These are phyloP conservation scores for Drosophila kambysellisi DNA, from an alignment of 2,888 invertebrate genomes.

Conservation along the genomic window DNA sequence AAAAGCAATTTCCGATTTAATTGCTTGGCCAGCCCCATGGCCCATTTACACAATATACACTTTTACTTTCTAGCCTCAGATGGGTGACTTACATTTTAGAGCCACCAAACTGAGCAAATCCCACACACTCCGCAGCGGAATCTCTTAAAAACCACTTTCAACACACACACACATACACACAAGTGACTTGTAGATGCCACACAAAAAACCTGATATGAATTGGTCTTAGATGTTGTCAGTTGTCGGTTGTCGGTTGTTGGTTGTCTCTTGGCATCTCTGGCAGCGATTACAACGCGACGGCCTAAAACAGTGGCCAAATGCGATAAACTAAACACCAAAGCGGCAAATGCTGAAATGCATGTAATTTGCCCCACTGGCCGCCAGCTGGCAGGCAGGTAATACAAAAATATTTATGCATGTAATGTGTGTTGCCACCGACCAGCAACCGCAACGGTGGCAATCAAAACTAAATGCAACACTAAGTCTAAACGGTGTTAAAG, in stretches of 20 bases:
- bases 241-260: conserved; percentile 39
- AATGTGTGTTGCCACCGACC: conserved; percentile 32
- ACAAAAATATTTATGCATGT: conserved; percentile 50
- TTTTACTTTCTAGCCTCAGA: conserved; percentile 57
- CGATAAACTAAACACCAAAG: conserved; percentile 70
- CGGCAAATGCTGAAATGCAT: conserved; percentile 51
- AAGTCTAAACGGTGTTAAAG: conserved; percentile 29
- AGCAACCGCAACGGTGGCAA: conserved; percentile 58
- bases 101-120: conserved; percentile 44
- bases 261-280: conserved; percentile 51
- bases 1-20: conserved; percentile 63
- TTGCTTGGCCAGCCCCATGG: conserved; percentile 55
- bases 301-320: conserved; percentile 64
- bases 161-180: conserved; percentile 1
- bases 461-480: conserved; percentile 68
- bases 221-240: conserved; percentile 57
- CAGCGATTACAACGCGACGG: conserved; percentile 31
- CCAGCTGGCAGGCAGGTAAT: conserved; percentile 27
- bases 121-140: conserved; percentile 58
- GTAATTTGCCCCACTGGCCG: conserved; percentile 64
- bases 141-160: conserved; percentile 56
- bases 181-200: not conserved
- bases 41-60: conserved; percentile 56
- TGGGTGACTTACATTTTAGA: conserved; percentile 52
- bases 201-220: conserved; percentile 63